A percentile compares a stretch with the other conserved stretches of the same genome.
phyloP scores from a whole-genome alignment of 2,113 vertebrate genomes.

The Sminthopsis crassicaudata region DNA sequence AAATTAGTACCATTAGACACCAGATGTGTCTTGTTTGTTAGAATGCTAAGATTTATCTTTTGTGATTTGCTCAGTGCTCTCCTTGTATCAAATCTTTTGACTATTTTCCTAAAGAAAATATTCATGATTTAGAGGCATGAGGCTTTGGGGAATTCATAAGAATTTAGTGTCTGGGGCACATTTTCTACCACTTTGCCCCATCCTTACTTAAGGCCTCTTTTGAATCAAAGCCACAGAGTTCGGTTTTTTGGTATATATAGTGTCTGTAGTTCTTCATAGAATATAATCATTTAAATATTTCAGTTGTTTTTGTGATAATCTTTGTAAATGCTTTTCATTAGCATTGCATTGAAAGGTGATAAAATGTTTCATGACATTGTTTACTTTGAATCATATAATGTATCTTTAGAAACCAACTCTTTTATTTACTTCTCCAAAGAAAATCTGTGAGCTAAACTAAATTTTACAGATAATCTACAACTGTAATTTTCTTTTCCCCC shows the following conservation, averaged over 20 bases:
- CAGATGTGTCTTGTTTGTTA: background rate
- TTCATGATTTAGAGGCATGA: background rate
- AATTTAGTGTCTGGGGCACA: background rate
- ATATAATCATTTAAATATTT: background rate
- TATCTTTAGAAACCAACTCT: background rate
- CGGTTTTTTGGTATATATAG: background rate
- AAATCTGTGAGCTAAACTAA: background rate
- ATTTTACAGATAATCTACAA: background rate
- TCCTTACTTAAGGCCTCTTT: background rate
- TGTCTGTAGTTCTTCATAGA: background rate
- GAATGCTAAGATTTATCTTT: background rate
- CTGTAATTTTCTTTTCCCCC: background rate
- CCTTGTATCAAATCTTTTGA: background rate
- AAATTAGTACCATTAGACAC: background rate
- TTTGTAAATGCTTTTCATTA: background rate
- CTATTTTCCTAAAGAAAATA: background rate
- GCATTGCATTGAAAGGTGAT: background rate
- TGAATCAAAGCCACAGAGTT: background rate
- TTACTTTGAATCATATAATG: background rate
- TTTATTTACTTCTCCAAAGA: background rate
- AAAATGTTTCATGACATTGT: background rate
- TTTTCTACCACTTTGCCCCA: background rate
- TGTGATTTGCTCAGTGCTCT: background rate
- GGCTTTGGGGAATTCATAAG: background rate
- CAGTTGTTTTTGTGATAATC: background rate